Percentiles rank a stretch among this genome's conserved stretches.
Evolutionary conservation across 2,113 vertebrate species (phyloP).

Genomic region (Leiothrix lutea): DNA sequence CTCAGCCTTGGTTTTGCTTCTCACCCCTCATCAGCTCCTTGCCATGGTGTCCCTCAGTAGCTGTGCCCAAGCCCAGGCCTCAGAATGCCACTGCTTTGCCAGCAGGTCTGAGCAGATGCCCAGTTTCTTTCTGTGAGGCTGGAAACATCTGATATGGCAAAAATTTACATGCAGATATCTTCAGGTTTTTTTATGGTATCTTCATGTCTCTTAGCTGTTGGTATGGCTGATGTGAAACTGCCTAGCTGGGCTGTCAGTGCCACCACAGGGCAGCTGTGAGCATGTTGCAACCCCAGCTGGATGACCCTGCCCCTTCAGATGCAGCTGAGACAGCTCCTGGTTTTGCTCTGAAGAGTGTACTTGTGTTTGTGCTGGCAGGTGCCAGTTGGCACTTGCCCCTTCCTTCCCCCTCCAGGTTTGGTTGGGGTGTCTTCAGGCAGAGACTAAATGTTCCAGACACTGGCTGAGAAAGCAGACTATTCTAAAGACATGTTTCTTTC

Average conservation of each 20-base stretch:
- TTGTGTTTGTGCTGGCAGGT: neutral
- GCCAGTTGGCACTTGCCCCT: neutral
- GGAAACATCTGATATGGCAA: neutral
- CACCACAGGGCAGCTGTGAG: neutral
- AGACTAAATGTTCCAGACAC: neutral
- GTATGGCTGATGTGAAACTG: neutral
- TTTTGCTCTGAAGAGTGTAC: neutral
- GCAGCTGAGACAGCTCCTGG: neutral
- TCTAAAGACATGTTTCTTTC: neutral
- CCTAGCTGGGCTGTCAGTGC: neutral
- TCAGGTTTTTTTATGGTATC: neutral
- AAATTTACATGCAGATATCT: neutral
- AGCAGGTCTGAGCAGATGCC: neutral
- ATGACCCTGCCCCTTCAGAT: neutral
- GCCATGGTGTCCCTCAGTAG: neutral
- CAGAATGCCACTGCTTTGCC: neutral
- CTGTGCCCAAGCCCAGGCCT: neutral
- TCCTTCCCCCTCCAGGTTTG: neutral
- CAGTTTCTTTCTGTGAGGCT: neutral
- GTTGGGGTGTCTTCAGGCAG: neutral
- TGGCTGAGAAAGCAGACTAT: neutral
- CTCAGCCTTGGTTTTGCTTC: fast-evolving
- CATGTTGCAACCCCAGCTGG: neutral
- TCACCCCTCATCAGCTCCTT: neutral
- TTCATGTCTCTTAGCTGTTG: neutral